These are phyloP conservation scores for Dreissena rostriformis DNA, from an alignment of 1,140 invertebrate genomes.

Conservation along the genomic window DNA sequence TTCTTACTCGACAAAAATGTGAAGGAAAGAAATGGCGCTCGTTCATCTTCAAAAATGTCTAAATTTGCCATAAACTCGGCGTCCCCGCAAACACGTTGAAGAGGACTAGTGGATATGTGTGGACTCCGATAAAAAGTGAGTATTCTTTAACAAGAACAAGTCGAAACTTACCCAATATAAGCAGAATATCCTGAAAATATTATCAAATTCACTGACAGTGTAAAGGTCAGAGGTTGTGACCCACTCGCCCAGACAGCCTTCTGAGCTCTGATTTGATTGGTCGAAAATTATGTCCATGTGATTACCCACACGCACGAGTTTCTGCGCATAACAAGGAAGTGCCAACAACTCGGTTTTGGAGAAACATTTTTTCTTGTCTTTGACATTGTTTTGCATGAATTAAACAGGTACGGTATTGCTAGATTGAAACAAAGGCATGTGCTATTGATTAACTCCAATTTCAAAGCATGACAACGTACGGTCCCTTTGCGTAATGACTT, in stretches of 20 bases:
- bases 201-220: conserved; percentile 56
- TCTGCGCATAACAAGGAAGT: conserved; percentile 39
- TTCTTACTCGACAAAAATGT: no score
- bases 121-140: no score
- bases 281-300: conserved; percentile 65
- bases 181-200: conserved; percentile 11
- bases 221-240: conserved; percentile 81
- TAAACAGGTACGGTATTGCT: no score
- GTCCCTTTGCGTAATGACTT: no score
- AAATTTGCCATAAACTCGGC: conserved; percentile 12
- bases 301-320: not conserved
- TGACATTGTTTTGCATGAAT: no score
- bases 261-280: conserved; percentile 70
- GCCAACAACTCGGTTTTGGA: not conserved
- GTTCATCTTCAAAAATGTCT: conserved; percentile 5
- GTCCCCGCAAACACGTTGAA: no score
- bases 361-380: no score
- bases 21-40: not conserved
- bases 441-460: no score
- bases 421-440: no score
- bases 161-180: conserved; percentile 37
- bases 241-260: conserved; percentile 67
- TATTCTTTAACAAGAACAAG: no score
- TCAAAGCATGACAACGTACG: no score
- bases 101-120: no score